Percentiles rank a stretch among this genome's conserved stretches.
Conservation (phyloP, 1,140 invertebrate species). For the Pseudomyrmex cubaensis region DNA sequence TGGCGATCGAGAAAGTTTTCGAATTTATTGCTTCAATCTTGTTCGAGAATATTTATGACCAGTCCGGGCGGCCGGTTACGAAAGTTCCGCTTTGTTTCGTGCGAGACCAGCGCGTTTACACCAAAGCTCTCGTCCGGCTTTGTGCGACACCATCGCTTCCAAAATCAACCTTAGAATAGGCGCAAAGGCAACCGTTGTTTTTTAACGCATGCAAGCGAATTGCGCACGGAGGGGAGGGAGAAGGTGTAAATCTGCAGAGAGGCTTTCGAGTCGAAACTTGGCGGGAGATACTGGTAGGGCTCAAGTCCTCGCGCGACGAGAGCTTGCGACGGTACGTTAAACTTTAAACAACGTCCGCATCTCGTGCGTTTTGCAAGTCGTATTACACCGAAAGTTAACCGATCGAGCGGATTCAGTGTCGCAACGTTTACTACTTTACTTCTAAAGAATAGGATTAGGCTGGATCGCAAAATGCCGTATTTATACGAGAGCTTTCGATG, state of each 20-base stretch:
- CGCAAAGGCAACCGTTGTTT: constrained; percentile 8
- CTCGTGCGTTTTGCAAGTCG: constrained; percentile 36
- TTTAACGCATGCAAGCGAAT: constrained; percentile 1
- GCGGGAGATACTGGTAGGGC: constrained; percentile 11
- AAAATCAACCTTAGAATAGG: neutral
- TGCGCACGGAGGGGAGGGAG: neutral
- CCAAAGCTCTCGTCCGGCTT: constrained; percentile 48
- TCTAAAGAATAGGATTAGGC: too few relatives aligned
- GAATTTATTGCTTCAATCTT: constrained; percentile 74
- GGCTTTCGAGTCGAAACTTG: constrained; percentile 1
- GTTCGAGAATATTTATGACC: constrained; percentile 73
- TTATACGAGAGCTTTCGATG: too few relatives aligned
- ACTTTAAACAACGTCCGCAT: constrained; percentile 31
- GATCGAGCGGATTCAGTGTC: neutral
- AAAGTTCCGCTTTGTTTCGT: constrained; percentile 64
- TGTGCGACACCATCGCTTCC: constrained; percentile 12
- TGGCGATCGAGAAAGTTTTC: constrained; percentile 71
- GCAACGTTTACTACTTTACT: neutral
- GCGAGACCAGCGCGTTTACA: constrained; percentile 53
- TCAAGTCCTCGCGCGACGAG: neutral
- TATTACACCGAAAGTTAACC: constrained; percentile 15
- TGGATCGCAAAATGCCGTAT: too few relatives aligned
- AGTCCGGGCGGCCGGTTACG: constrained; percentile 9
- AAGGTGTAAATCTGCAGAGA: constrained; percentile 16
- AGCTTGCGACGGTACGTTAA: constrained; percentile 31